phyloP scores from a whole-genome alignment of 2,113 vertebrate species.

The Apodemus speciosus region DNA sequence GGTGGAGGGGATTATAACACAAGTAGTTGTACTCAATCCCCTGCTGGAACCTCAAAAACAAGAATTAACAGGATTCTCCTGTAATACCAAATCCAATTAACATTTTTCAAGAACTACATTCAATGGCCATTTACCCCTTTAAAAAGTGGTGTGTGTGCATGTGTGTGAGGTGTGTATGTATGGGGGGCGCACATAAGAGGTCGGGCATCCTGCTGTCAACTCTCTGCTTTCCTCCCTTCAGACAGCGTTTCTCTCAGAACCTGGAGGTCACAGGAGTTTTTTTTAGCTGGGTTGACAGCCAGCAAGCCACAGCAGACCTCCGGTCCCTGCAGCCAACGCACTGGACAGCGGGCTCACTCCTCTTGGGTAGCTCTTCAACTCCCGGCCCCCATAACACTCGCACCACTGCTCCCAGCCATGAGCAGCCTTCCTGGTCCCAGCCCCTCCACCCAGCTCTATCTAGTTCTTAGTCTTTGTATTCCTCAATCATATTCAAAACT shows the following conservation, averaged over 20 bases:
- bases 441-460: background rate
- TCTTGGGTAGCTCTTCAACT: background rate
- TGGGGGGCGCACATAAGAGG: too few species aligned
- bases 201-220: background rate
- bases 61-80: background rate
- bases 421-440: background rate
- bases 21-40: background rate
- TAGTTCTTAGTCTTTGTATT: background rate
- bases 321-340: background rate
- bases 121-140: background rate
- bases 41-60: background rate
- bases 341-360: background rate
- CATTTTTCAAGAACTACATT: background rate
- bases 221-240: background rate
- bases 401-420: background rate
- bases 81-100: conserved; percentile 23
- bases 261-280: background rate
- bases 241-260: background rate
- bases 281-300: background rate
- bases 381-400: background rate
- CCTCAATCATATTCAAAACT: background rate
- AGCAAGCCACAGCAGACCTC: background rate
- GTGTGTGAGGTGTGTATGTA: background rate
- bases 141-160: background rate
- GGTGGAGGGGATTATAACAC: accelerated